phyloP scores from a whole-genome alignment of 2,888 invertebrate species.

The Nemotelus pantherinus region DNA sequence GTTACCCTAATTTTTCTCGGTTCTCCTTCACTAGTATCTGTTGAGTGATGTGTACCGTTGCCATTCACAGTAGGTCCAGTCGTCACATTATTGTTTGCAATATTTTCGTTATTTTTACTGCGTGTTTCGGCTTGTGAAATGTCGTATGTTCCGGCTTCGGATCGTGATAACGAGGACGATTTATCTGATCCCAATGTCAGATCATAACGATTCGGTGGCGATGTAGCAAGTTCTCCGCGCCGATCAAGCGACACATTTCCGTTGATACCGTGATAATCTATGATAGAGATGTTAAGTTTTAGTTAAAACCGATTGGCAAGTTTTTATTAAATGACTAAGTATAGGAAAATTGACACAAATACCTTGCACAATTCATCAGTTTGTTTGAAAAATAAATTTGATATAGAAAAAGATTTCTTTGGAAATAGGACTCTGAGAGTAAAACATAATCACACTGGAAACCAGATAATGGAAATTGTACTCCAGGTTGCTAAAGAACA shows the following conservation, averaged over 20 bases:
- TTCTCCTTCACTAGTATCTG: slow-evolving; percentile 54
- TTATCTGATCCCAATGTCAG: slow-evolving; percentile 63
- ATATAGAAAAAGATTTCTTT: no score
- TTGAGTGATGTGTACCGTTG: slow-evolving; percentile 17
- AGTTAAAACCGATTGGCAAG: no score
- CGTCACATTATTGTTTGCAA: slow-evolving; percentile 55
- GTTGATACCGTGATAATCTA: slow-evolving; percentile 64
- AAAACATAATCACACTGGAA: no score
- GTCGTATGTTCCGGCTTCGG: slow-evolving; percentile 64
- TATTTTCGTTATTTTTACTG: slow-evolving; percentile 55
- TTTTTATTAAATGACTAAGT: no score
- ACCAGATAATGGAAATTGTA: no score
- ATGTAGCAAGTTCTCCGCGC: slow-evolving; percentile 59
- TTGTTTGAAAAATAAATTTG: no score
- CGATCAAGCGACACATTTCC: slow-evolving; percentile 64
- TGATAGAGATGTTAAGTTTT: slow-evolving; percentile 27
- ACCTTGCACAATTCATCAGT: no score
- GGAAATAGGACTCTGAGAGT: no score
- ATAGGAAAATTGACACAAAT: no score
- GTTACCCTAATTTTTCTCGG: slow-evolving; percentile 59
- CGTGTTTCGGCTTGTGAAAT: slow-evolving; percentile 63
- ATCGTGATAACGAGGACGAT: slow-evolving; percentile 63
- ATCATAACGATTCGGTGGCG: slow-evolving; percentile 61
- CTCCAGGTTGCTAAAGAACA: no score
- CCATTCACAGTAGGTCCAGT: slow-evolving; percentile 45